Evolutionary conservation across 2,888 invertebrate genomes (phyloP).

Genomic region (Acleris literana): DNA sequence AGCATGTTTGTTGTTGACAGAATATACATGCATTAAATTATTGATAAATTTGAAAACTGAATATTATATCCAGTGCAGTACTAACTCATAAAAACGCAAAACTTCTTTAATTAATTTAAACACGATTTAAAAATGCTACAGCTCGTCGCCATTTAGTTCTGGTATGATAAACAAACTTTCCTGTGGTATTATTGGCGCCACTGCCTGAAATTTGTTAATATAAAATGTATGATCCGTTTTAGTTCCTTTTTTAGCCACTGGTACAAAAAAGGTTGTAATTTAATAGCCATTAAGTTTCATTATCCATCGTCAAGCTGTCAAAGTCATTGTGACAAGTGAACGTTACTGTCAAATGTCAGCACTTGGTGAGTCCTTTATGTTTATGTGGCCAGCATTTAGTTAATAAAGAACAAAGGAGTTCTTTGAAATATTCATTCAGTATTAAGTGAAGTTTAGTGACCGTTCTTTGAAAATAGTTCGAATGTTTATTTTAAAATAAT

Average conservation of each 20-base stretch:
- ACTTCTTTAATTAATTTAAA: conserved; percentile 1
- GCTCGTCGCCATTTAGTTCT: neutral
- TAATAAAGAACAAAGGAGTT: neutral
- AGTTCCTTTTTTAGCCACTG: conserved; percentile 9
- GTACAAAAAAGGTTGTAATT: conserved; percentile 19
- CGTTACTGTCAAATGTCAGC: conserved; percentile 37
- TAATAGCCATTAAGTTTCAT: conserved; percentile 41
- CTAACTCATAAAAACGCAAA: neutral
- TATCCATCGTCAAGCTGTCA: conserved; percentile 45
- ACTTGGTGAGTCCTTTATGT: conserved; percentile 9
- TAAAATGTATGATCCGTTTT: neutral
- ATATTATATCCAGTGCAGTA: neutral
- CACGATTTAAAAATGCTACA: conserved; percentile 6
- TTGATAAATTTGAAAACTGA: neutral
- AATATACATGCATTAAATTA: neutral
- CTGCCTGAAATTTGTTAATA: neutral
- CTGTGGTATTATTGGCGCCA: neutral
- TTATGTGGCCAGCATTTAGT: conserved; percentile 6
- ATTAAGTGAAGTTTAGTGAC: neutral
- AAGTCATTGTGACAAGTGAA: conserved; percentile 40
- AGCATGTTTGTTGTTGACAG: too few relatives aligned
- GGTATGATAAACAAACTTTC: neutral
- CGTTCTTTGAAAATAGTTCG: too few relatives aligned
- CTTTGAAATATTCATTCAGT: neutral
- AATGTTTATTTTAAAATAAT: too few relatives aligned